phyloP scores from a whole-genome alignment of 2,113 vertebrate species.

The Heteronetta atricapilla region DNA sequence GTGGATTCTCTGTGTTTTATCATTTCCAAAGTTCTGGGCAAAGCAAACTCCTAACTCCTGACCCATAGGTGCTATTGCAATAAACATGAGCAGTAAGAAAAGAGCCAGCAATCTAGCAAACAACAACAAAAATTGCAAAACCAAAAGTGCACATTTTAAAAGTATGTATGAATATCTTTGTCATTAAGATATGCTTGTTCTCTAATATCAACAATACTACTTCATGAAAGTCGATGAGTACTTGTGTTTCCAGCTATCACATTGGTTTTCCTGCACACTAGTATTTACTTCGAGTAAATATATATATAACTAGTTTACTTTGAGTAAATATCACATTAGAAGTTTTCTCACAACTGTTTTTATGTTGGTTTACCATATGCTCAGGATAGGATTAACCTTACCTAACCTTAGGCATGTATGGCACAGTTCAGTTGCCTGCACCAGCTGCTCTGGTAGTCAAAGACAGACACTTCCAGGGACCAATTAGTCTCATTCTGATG shows the following conservation, averaged over 20 bases:
- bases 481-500: background rate
- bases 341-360: background rate
- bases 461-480: background rate
- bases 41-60: background rate
- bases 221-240: background rate
- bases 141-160: rapidly evolving
- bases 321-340: background rate
- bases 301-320: too few relatives aligned
- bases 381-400: background rate
- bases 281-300: too few relatives aligned
- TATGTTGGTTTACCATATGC: rapidly evolving
- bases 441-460: background rate
- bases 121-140: background rate
- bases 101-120: background rate
- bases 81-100: background rate
- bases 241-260: background rate
- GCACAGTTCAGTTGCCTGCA: background rate
- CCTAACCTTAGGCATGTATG: background rate
- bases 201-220: background rate
- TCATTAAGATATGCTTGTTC: background rate
- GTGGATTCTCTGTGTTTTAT: background rate
- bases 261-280: too few relatives aligned
- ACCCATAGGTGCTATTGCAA: background rate
- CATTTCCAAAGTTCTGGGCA: background rate
- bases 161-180: background rate